These are phyloP conservation scores for Dreissena polymorpha DNA, from an alignment of 1,140 invertebrate species.

Conservation along the genomic window DNA sequence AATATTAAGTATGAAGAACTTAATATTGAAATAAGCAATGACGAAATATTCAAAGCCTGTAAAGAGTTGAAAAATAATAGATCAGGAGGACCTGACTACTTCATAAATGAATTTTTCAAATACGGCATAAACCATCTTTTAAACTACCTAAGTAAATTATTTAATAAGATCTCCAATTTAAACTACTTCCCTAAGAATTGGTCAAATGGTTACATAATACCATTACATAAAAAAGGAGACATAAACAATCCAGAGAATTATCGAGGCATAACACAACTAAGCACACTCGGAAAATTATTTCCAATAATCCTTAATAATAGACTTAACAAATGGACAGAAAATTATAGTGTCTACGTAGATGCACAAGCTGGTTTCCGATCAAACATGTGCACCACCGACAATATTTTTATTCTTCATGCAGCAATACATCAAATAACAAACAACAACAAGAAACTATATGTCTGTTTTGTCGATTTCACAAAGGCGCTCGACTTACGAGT, in stretches of 20 bases:
- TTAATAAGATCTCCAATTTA: no score
- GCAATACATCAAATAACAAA: conserved; percentile 1
- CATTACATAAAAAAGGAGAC: conserved; percentile 14
- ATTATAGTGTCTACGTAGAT: conserved; percentile 36
- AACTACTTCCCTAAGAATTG: neutral
- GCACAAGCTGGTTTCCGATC: conserved; percentile 34
- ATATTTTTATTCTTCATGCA: conserved; percentile 42
- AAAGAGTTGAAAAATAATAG: no score
- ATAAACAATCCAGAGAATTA: neutral
- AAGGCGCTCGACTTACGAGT: conserved; percentile 12
- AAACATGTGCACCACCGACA: conserved; percentile 16
- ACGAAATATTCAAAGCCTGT: no score
- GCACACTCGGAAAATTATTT: conserved; percentile 33
- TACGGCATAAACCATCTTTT: no score
- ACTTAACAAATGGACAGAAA: conserved; percentile 29
- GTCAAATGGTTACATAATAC: conserved; percentile 11
- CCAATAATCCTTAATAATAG: conserved; percentile 22
- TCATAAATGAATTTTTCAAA: no score
- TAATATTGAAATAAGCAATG: no score
- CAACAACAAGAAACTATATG: conserved; percentile 3
- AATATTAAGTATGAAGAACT: no score
- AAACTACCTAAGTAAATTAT: no score
- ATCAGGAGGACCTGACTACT: no score
- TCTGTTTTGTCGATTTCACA: conserved; percentile 21
- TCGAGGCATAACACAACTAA: neutral